phyloP scores from a whole-genome alignment of 2,888 invertebrate genomes.

The Caenorhabditis sinica region DNA sequence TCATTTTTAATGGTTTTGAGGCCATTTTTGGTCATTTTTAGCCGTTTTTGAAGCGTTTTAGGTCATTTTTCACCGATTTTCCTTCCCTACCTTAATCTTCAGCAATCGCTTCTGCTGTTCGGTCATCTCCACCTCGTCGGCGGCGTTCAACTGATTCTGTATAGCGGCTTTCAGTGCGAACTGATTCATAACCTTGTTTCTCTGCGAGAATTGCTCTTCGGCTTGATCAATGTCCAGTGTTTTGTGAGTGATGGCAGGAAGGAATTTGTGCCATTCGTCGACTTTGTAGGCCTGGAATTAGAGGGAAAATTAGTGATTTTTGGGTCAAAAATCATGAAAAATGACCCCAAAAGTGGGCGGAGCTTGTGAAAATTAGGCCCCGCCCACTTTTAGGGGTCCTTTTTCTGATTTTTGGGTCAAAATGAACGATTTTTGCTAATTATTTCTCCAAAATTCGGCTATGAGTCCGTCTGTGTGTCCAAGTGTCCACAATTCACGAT shows the following conservation, averaged over 20 bases:
- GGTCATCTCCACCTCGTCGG: slow-evolving; percentile 83
- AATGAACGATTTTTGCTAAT: too few relatives aligned
- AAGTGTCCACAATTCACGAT: too few relatives aligned
- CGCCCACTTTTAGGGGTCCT: too few relatives aligned
- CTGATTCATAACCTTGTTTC: slow-evolving; percentile 96
- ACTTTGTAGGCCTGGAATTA: slow-evolving; percentile 78
- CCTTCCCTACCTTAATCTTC: slow-evolving; percentile 77
- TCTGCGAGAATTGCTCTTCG: slow-evolving; percentile 95
- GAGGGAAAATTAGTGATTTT: too few relatives aligned
- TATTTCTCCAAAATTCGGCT: too few relatives aligned
- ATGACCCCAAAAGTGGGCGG: too few relatives aligned
- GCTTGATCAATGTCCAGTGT: slow-evolving; percentile 97
- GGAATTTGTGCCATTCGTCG: slow-evolving; percentile 97
- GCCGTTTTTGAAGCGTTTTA: too few relatives aligned
- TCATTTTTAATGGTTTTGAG: not conserved
- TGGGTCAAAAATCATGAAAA: too few relatives aligned
- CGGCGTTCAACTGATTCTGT: slow-evolving; percentile 84
- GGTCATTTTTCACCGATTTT: too few relatives aligned
- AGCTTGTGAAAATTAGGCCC: too few relatives aligned
- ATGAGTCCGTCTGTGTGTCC: too few relatives aligned
- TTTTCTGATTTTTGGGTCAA: too few relatives aligned
- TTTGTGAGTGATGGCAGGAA: slow-evolving; percentile 93
- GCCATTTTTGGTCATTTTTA: not conserved
- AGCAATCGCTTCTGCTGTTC: slow-evolving; percentile 69
- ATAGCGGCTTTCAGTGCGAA: slow-evolving; percentile 87